Evolutionary conservation across 2,113 vertebrate genomes (phyloP), one percentile per base, ranked within the genome.

Genomic region (Pygoscelis adeliae): DNA sequence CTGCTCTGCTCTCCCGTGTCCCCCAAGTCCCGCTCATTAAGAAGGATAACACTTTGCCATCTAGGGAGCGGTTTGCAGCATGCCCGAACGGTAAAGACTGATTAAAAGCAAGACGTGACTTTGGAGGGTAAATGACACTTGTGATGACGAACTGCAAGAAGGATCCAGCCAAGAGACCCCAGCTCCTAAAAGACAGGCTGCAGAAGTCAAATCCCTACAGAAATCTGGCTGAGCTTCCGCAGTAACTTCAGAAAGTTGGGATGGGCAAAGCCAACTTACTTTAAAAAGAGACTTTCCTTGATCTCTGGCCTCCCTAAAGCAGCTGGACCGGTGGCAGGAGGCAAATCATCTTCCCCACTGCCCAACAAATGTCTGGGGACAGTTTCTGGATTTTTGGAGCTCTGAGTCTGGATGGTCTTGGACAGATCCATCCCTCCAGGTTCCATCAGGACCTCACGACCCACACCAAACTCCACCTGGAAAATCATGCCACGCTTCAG

Each of bases 311-410:
- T 78, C 38, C 22, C 47, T 4, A 7, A 16, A 58, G 79, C 32
- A 8, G 44, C 61, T 44, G 85, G 34, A 15, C 11, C 0, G 0
- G 9, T 6, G 5, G 3, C 40, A 59, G 70, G 32, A 70, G 50
- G 34, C 1, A 4, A 89, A 58, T 32, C 44, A 5, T 25, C 40
- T 20, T 83, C 74, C 36, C 6, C 18, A 3, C 15, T 8, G 26
- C 29, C 44, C 16, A 1, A 6, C 6, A 44, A 63, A 36, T 7
- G 55, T 21, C 65, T 29, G 10, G 32, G 34, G 50, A 36, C 2
- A 2, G 23, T 18, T 58, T 65, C 50, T 18, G 76, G 42, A 30
- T 23, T 44, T 46, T 23, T 11, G 34, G 70, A 85, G 46, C 32
- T 88, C 55, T 12, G 4, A 20, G 16, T 22, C 16, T 1, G 6